Base-by-base conservation (phyloP, 1,140 invertebrate genomes). In the Platyscapa corneri region DNA sequence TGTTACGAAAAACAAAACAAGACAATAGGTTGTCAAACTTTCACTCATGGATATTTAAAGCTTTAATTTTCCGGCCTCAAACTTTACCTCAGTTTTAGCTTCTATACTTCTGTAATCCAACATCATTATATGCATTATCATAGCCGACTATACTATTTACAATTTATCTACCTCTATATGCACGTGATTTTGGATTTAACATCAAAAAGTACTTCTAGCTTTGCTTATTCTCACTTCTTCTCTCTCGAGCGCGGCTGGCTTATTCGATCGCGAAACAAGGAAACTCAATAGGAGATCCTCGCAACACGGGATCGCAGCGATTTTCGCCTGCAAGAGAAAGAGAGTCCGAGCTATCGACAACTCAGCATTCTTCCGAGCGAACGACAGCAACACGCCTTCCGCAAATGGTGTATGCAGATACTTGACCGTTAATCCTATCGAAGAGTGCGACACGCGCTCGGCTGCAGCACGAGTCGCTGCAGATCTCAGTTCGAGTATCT, bases 141-240 rank as follows among this genome's bases (percentile, higher is more conserved):
- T 67, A 84, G 39, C 42, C 32, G 74, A 34, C 76, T 53, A 67
- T 53, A 49, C 67, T 67, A 64, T 79, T 39, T 84, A 72, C 65
- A 39, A 42, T 78, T 64, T 53, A 72, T 85, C 77, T 80, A 85
- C 83, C 83, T 85, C 65, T 65, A 23, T 7, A 79, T 84, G 83
- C 83, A 75, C 74, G 56, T 80, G 67, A 85, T 80, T 80, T 80
- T 85, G 67, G 77, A 80, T 78, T 49, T 7, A 39, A 39, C 34
- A 10, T 83, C 27, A n/a, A 56, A 77, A 42, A 53, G 65, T 53
- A 70, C 14, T 39, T 53, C 30, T 77, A 83, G 32, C 39, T 53
- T 16, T 23, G 32, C 64, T 76, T 60, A 53, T 20, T 34, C 3
- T 32, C 37, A 39, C 34, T 65, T 75, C 72, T 60, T 16, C 3